Evolutionary conservation across 2,113 vertebrate genomes (phyloP).

Genomic region (Malurus elegans): DNA sequence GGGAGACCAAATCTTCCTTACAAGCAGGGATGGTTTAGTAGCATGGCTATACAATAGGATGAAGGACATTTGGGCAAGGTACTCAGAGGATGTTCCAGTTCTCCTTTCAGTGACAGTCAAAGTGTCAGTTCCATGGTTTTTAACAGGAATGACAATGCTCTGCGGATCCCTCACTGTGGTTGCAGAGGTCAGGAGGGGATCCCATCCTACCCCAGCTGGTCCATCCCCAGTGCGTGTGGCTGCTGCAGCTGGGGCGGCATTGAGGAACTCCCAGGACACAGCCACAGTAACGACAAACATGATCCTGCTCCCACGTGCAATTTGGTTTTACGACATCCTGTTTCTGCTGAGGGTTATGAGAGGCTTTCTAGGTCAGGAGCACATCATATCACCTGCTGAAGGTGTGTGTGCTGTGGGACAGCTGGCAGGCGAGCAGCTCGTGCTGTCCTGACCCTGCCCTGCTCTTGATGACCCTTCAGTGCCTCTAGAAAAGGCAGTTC

Average conservation of each 20-base stretch:
- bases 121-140: neutral
- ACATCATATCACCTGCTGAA: neutral
- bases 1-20: neutral
- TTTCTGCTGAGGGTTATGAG: neutral
- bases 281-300: fast-evolving
- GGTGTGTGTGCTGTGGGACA: neutral
- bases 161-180: fast-evolving
- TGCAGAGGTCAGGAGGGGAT: neutral
- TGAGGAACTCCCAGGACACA: neutral
- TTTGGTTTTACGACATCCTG: neutral
- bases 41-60: neutral
- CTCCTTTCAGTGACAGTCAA: neutral
- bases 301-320: neutral
- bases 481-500: neutral
- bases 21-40: neutral
- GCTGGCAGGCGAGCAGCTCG: fast-evolving
- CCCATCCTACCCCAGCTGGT: neutral
- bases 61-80: neutral
- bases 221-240: neutral
- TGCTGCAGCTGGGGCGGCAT: neutral
- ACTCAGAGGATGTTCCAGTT: neutral
- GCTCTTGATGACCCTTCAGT: neutral
- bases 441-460: neutral
- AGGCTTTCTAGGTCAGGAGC: neutral
- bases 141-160: neutral